A percentile compares a stretch with the other conserved stretches of the same genome.
Conservation (phyloP, 2,797 vertebrate genomes). For the Agapornis canus region DNA sequence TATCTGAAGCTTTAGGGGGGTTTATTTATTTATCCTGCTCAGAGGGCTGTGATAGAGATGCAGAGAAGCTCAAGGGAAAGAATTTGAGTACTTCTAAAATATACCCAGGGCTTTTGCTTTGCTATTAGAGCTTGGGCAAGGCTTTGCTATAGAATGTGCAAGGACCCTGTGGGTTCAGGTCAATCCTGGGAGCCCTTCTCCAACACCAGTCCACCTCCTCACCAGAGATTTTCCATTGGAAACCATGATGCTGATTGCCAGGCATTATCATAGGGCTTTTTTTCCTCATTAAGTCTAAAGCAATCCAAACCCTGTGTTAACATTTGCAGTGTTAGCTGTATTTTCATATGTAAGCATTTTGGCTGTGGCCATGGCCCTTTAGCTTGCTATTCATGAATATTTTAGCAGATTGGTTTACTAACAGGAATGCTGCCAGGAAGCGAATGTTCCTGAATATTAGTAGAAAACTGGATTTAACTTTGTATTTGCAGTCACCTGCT, state of each 20-base stretch:
- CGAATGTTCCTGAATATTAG: slow-evolving; percentile 33
- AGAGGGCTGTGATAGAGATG: neutral
- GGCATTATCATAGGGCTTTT: fast-evolving
- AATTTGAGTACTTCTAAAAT: neutral
- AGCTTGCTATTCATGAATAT: slow-evolving; percentile 42
- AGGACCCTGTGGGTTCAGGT: fast-evolving
- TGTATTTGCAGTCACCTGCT: neutral
- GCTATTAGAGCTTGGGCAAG: neutral
- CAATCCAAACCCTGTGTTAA: neutral
- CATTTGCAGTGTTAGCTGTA: neutral
- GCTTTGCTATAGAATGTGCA: fast-evolving
- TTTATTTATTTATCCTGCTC: neutral
- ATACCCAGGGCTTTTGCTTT: neutral
- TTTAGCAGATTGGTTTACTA: slow-evolving; percentile 53
- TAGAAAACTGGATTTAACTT: neutral
- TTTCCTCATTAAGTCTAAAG: neutral
- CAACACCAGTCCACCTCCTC: fast-evolving
- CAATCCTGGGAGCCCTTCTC: neutral
- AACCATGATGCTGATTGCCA: neutral
- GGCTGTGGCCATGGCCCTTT: neutral
- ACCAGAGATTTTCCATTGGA: neutral
- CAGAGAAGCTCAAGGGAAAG: neutral
- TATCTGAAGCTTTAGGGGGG: neutral
- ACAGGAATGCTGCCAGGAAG: slow-evolving; percentile 31
- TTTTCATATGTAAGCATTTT: neutral